Conservation (phyloP, 1,140 invertebrate genomes). For the Zaprionus capensis region DNA sequence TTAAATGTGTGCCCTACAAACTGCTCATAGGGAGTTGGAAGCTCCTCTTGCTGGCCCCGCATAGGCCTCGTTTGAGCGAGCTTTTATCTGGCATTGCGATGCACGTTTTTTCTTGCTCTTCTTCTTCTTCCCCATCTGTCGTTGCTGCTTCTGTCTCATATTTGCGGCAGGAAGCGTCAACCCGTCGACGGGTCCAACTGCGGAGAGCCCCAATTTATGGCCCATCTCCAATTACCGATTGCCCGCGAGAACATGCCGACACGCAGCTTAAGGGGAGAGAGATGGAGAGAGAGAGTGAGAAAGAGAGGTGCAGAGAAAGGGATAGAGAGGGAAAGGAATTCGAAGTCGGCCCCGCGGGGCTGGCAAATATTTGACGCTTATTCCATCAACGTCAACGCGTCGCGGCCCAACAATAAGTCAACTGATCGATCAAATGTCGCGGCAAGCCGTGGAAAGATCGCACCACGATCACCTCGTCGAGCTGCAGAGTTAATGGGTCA, state of each 20-base stretch:
- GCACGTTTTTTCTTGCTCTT: constrained; percentile 59
- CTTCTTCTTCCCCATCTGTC: neutral
- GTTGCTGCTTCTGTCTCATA: constrained; percentile 23
- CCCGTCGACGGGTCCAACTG: neutral
- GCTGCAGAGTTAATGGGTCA: constrained; percentile 63
- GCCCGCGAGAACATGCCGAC: constrained; percentile 14
- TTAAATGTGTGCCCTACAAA: constrained; percentile 5
- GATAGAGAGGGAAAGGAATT: constrained; percentile 25
- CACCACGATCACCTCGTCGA: constrained; percentile 14
- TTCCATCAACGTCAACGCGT: constrained; percentile 52
- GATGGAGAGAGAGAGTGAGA: neutral
- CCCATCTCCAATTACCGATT: constrained; percentile 54
- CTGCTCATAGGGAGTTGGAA: constrained; percentile 13
- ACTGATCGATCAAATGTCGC: constrained; percentile 75
- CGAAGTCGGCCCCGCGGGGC: constrained; percentile 43
- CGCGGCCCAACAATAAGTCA: constrained; percentile 44
- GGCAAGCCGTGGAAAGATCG: constrained; percentile 53
- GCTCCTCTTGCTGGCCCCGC: neutral
- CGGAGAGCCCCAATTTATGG: constrained; percentile 44
- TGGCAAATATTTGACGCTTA: constrained; percentile 68
- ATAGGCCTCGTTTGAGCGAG: constrained; percentile 35
- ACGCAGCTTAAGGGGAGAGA: constrained; percentile 3
- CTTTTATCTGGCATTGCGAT: constrained; percentile 65
- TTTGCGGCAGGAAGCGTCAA: constrained; percentile 44
- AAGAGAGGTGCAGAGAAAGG: neutral